Evolutionary conservation across 1,140 invertebrate species (phyloP), one percentile per base, ranked within the genome.

Genomic region (Ips nitidus): DNA sequence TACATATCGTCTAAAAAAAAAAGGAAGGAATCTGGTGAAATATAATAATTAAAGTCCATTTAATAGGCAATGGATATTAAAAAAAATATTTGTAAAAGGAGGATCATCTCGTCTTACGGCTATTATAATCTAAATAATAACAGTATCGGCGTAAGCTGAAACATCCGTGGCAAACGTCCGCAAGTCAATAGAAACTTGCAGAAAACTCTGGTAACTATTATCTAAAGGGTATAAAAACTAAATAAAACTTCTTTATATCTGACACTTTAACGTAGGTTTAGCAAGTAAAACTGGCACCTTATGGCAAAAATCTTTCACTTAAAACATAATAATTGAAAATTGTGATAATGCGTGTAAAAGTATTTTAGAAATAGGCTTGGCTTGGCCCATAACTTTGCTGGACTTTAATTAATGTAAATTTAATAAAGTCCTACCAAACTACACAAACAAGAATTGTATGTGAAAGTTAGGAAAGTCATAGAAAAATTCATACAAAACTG

Each of bases 271-370:
- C 59, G 47, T 72, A 70, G 64, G 60, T 64, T 70, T 73, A 74
- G 66, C 70, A 61, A 73, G 63, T 74, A 68, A 75, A 77, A 78
- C 77, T 78, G 77, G 77, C 77, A 76, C 75, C 73, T 74, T 71
- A 78, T 78, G 76, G 76, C 75, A 78, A 78, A 72, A 71, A 69
- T 47, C 7, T 55, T 55, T 50, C 45, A 50, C 45, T 50, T 70
- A 50, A 50, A 50, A 50, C 22, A 50, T 22, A 22, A 22, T 22
- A 22, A 22, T 22, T 22, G 22, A 22, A 22, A 22, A 22, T 22
- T 22, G 22, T 22, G 22, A 22, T 22, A 22, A 22, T 22, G 22
- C 22, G 22, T 22, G 22, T 22, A 22, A 22, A 22, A 22, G 22
- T 22, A 22, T 22, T 22, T 22, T 22, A 22, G 22, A 22, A 22